phyloP scores from a whole-genome alignment of 2,888 invertebrate genomes.

The Acronicta psi region DNA sequence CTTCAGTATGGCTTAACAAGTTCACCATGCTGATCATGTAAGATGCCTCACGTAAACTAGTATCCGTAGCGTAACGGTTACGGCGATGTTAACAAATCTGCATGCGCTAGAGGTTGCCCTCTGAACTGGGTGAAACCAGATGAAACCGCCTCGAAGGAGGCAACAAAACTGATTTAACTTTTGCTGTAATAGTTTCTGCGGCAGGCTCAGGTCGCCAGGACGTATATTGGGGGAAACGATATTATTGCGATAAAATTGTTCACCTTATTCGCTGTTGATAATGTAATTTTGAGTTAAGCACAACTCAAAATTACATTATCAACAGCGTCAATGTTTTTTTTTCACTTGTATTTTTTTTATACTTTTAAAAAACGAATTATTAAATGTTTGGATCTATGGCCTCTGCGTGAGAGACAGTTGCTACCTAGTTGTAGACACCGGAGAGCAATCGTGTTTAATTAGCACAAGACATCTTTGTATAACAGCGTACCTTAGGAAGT shows the following conservation, averaged over 20 bases:
- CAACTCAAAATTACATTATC: too few species aligned
- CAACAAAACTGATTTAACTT: constrained; percentile 83
- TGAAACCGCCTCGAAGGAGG: constrained; percentile 63
- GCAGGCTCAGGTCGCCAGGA: constrained; percentile 60
- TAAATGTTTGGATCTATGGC: too few species aligned
- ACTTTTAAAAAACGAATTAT: too few species aligned
- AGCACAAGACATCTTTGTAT: too few species aligned
- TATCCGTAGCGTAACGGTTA: constrained; percentile 21
- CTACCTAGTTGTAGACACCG: too few species aligned
- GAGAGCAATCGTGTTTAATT: too few species aligned
- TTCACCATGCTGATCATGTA: constrained; percentile 1
- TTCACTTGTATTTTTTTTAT: too few species aligned
- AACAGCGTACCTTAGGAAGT: too few species aligned
- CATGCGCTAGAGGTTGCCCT: constrained; percentile 47
- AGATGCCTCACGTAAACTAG: constrained; percentile 8
- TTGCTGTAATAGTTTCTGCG: constrained; percentile 77
- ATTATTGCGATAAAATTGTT: constrained; percentile 27
- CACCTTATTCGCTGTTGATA: too few species aligned
- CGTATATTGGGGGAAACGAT: constrained; percentile 48
- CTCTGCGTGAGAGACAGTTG: too few species aligned
- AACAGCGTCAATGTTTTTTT: too few species aligned
- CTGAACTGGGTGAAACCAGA: constrained; percentile 57
- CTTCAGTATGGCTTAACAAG: neutral
- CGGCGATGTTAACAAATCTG: constrained; percentile 47
- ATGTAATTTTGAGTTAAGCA: too few species aligned